phyloP scores from a whole-genome alignment of 2,113 vertebrate species.

The Lamprotornis superbus region DNA sequence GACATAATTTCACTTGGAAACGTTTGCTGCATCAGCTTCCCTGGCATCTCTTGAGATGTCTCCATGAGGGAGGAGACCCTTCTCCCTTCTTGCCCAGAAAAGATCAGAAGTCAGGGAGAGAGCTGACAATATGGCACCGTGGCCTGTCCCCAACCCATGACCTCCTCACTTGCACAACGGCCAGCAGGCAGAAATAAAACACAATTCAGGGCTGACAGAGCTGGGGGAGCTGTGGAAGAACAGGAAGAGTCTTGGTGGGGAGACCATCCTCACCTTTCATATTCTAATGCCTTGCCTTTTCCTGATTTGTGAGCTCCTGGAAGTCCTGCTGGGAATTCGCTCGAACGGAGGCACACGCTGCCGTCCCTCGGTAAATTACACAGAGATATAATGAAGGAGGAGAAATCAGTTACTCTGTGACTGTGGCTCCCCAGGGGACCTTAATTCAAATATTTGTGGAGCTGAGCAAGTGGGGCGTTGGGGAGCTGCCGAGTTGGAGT shows the following conservation, averaged over 20 bases:
- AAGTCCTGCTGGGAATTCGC: conserved; percentile 70
- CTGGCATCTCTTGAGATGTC: not conserved
- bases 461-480: conserved; percentile 63
- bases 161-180: not conserved
- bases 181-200: not conserved
- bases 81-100: not conserved
- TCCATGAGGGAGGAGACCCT: not conserved
- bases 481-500: conserved; percentile 25
- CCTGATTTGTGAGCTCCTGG: conserved; percentile 66
- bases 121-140: accelerated
- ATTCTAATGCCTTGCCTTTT: conserved; percentile 67
- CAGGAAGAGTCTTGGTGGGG: conserved; percentile 22
- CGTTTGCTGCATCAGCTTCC: not conserved
- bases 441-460: conserved; percentile 73
- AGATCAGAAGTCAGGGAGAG: not conserved
- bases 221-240: not conserved
- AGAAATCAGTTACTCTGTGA: conserved; percentile 71
- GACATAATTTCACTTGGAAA: not conserved
- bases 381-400: conserved; percentile 71
- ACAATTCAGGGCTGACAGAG: not conserved
- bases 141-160: not conserved
- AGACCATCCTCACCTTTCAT: conserved; percentile 68
- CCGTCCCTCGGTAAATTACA: conserved; percentile 70
- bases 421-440: conserved; percentile 63
- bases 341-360: conserved; percentile 48